Percentiles rank a stretch among this genome's conserved stretches.
Evolutionary conservation across 2,113 vertebrate genomes (phyloP).

Genomic region (Tichodroma muraria): DNA sequence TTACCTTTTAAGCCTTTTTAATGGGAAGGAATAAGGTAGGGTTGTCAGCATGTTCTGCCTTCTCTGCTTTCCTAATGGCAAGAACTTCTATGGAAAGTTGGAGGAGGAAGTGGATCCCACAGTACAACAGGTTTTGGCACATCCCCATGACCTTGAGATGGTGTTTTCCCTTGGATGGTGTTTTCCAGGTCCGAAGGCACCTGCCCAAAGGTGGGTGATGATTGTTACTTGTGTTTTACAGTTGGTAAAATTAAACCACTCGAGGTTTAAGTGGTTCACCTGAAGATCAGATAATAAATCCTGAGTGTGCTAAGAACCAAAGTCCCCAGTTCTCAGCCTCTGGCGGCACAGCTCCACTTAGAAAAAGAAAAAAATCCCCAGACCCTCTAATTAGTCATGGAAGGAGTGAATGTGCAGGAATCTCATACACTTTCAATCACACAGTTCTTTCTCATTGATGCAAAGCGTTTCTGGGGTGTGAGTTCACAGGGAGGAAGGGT

Average conservation of each 20-base stretch:
- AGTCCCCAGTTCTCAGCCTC: background rate
- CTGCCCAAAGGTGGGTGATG: background rate
- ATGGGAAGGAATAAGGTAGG: background rate
- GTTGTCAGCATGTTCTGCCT: background rate
- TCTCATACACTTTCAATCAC: background rate
- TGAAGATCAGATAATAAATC: background rate
- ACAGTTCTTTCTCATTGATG: background rate
- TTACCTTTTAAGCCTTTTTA: background rate
- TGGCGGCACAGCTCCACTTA: background rate
- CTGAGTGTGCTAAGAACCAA: background rate
- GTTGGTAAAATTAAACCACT: background rate
- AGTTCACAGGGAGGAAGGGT: conserved; percentile 5
- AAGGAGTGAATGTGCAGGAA: background rate
- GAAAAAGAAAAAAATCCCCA: background rate
- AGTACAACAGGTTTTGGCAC: background rate
- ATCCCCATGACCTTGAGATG: background rate
- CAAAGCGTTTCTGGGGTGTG: background rate
- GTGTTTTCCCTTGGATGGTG: background rate
- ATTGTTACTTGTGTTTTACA: background rate
- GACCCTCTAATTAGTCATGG: background rate
- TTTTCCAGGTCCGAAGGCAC: background rate
- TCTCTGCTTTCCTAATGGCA: background rate
- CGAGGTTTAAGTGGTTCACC: background rate
- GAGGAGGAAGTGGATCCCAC: background rate
- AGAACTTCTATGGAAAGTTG: background rate